phyloP scores from a whole-genome alignment of 2,888 invertebrate genomes.

The Octonoba sinensis region DNA sequence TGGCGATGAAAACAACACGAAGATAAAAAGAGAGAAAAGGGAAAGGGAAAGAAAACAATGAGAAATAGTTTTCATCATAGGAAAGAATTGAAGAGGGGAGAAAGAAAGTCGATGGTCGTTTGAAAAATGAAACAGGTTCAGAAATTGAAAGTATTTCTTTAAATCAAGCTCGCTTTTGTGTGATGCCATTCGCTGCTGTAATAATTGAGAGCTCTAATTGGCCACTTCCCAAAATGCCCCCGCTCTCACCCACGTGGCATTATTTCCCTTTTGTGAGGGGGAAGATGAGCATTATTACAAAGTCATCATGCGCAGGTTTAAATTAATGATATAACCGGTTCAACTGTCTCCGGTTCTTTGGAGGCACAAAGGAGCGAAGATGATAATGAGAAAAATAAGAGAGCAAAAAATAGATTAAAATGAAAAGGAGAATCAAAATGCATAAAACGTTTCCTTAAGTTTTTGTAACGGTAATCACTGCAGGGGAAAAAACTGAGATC shows the following conservation, averaged over 20 bases:
- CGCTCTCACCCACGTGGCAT: not conserved
- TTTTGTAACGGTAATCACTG: no score
- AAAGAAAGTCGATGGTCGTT: slow-evolving; percentile 62
- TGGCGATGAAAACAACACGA: slow-evolving; percentile 19
- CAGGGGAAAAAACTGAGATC: no score
- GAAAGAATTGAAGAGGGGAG: slow-evolving; percentile 58
- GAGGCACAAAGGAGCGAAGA: no score
- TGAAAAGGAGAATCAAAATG: no score
- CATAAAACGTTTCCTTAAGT: no score
- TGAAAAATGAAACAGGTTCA: slow-evolving; percentile 61
- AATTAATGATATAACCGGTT: slow-evolving; percentile 62
- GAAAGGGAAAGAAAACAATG: slow-evolving; percentile 1
- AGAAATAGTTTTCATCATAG: not conserved
- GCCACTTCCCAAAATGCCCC: slow-evolving; percentile 52
- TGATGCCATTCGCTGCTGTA: slow-evolving; percentile 34
- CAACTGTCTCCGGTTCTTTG: slow-evolving; percentile 40
- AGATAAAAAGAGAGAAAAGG: slow-evolving; percentile 5
- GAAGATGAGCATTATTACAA: slow-evolving; percentile 47
- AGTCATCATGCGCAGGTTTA: slow-evolving; percentile 61
- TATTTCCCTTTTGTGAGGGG: slow-evolving; percentile 7
- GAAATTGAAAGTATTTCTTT: slow-evolving; percentile 62
- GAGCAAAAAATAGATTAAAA: no score
- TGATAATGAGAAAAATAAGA: no score
- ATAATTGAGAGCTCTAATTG: slow-evolving; percentile 63
- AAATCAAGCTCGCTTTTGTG: slow-evolving; percentile 46